Evolutionary conservation across 2,797 vertebrate genomes (phyloP), one percentile per base, ranked within the genome.

Genomic region (Hafferia zeledoni): DNA sequence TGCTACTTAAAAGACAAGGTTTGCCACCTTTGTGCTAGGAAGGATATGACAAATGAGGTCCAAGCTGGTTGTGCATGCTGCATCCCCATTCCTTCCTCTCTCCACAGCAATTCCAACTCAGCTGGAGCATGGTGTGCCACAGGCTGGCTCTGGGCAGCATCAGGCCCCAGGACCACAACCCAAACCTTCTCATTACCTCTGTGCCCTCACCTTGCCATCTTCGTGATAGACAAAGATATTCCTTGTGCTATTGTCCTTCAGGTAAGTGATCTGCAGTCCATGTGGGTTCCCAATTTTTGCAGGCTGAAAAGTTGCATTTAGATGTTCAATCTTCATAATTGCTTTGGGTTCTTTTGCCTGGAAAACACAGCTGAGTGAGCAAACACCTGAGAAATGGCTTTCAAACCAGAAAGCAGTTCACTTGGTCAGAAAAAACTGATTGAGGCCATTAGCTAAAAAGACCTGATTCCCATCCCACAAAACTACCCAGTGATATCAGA

Each of bases 241-340:
- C 82, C 99, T 98, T 84, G 99, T 99, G 98, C 99, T 99, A 92
- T 99, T 99, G 98, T 99, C 99, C 97, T 99, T 99, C 97, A 99
- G 93, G 98, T 99, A 99, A 57, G 99, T 99, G 97, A 99, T 99
- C 98, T 99, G 99, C 88, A 99, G 98, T 15, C 99, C 99, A 0
- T 99, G 98, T 0, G 99, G 99, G 97, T 99, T 99, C 69, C 99
- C 99, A 0, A 99, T 99, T 96, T 99, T 99, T 31, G 98, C 98
- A 0, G 99, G 99, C 95, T 99, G 99, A 97, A 99, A 99, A 74
- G 99, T 99, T 4, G 99, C 99, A 1, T 99, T 99, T 43, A 99
- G 98, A 24, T 99, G 99, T 69, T 99, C 99, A 1, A 99, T 99
- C 98, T 99, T 99, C 98, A 99, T 99, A 90, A 99, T 56, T 3